These are phyloP conservation scores for Stomatorhinus ivindoensis DNA, from an alignment of 2,113 vertebrate genomes.

Conservation along the genomic window DNA sequence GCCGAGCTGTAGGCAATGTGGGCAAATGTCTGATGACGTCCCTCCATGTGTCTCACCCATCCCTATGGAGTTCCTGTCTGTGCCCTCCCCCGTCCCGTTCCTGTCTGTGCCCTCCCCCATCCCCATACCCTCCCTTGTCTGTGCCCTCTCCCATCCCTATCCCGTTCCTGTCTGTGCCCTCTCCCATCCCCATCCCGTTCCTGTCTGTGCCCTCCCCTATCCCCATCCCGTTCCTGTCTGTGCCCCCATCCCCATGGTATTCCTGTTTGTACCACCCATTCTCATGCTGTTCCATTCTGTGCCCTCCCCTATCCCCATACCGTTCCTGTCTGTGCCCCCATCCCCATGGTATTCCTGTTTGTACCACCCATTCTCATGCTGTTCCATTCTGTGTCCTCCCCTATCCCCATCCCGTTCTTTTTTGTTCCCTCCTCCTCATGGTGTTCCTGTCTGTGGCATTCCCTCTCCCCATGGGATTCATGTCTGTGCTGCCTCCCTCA, in stretches of 20 bases:
- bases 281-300: neutral
- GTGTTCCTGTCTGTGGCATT: neutral
- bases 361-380: neutral
- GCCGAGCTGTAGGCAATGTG: neutral
- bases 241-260: neutral
- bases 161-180: too few species aligned
- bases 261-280: neutral
- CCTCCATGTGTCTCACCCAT: neutral
- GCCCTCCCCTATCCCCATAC: neutral
- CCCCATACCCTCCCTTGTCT: neutral
- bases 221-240: neutral
- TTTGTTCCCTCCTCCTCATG: neutral
- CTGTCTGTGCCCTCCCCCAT: neutral
- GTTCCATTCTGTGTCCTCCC: neutral
- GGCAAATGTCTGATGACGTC: neutral
- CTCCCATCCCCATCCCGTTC: neutral
- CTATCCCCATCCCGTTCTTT: neutral
- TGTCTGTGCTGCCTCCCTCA: neutral
- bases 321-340: neutral
- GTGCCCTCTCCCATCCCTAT: neutral
- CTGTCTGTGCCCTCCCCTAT: neutral
- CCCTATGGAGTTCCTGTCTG: neutral
- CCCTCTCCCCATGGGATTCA: neutral
- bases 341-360: neutral
- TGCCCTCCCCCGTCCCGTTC: neutral